Base-by-base conservation (phyloP, 2,113 vertebrate species). In the Anolis sagrei region DNA sequence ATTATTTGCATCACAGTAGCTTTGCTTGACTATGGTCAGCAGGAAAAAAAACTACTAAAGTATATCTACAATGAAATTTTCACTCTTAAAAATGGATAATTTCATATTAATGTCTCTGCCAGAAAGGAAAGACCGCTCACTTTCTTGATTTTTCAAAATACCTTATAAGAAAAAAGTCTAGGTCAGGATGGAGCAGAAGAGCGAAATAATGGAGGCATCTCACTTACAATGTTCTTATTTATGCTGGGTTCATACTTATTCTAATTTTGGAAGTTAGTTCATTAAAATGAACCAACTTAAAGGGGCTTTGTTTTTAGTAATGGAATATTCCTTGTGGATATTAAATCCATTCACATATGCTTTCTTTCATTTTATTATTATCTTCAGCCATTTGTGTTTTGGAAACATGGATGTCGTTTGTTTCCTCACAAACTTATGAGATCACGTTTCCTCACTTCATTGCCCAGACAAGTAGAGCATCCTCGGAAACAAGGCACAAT, bases 1-100 rank as follows among this genome's bases (percentile, higher is more conserved):
- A 95, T 90, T 94, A 93, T 91, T 92, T 89, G 86, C 87, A 82
- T 87, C 90, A 81, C 92, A 92, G 92, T 89, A 87, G 91, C 90
- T 93, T 92, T 90, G 85, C 90, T 76, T 91, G 89, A 87, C 83
- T 88, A 48, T 83, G 48, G 87, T 76, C 82, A 88, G 81, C 85
- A 91, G 91, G n/a, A n/a, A 92, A 81, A 29, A 79, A 93, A 94
- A 92, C 49, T 62, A 34, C 89, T 94, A 94, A 88, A 78, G 88
- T 86, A 95, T 94, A 92, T 88, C 90, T 88, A 89, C 76, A 90
- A 90, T 84, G 87, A 91, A 89, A 90, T 90, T 92, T 91, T 90
- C 90, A 69, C 87, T 88, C 77, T 8, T 83, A 87, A 72, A 76
- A 90, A 90, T 5, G 14, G 81, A 77, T 91, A 10, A 90, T 92